Base-by-base conservation (phyloP, 2,888 invertebrate genomes). In the Andricus quercusramuli region DNA sequence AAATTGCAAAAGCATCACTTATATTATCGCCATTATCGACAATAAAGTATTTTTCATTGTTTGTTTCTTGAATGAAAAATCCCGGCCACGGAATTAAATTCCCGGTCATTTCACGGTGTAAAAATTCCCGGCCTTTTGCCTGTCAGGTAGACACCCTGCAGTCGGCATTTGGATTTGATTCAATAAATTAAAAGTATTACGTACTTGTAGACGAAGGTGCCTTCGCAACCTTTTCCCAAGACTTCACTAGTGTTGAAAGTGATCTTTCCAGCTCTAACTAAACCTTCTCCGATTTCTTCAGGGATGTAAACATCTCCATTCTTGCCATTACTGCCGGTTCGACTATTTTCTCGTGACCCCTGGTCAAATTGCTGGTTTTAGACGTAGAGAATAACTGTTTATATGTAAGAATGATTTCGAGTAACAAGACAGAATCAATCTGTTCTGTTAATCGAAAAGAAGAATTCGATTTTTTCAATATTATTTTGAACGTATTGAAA, bases 161-260 rank as follows among this genome's bases (percentile, higher is more conserved):
- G 13, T 41, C 13, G 41, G 2, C 2, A 41, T 13, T 41, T 41
- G 11, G 11, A 41, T 13, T 41, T 41, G 41, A 41, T 13, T 13
- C 13, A 47, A 17, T 15, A 17, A 47, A 47, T 47, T 41, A 62
- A 80, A 74, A 20, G 6, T 25, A 78, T 56, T 77, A 87, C 88
- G 93, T 92, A 97, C 96, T 95, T 97, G 93, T 97, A 99, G 44
- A 99, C 99, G 93, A 99, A 98, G 0, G 99, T 99, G 59, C 99
- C 99, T 90, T 99, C 98, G 91, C 99, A 99, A 0, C 99, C 99
- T 93, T 98, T 98, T 1, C 99, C 99, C 9, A 99, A 93, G 37
- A 99, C 95, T 85, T 97, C 95, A 77, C 95, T 95, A 0, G 98
- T 96, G 90, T 97, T 95, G 92, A 99, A 99, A 25, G 95, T 95